Evolutionary conservation across 2,888 invertebrate species (phyloP).

Genomic region (Papilio demoleus): DNA sequence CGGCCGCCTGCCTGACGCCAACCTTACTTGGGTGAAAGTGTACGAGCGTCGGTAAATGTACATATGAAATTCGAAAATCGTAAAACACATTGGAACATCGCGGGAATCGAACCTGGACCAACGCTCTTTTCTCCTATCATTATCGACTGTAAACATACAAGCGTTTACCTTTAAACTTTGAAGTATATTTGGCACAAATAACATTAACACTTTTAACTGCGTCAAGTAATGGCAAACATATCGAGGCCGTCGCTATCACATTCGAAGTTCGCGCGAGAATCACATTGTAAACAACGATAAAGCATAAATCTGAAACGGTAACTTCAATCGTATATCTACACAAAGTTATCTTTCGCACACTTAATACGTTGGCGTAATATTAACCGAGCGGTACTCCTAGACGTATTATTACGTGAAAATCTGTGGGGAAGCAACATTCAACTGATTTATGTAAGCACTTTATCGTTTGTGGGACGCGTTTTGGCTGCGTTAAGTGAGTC

Average conservation of each 20-base stretch:
- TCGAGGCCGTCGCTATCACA: background rate
- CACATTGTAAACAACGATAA: constrained; percentile 19
- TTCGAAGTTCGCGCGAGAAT: background rate
- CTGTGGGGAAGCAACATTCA: constrained; percentile 43
- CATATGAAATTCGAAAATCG: too few species aligned
- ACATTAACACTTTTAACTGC: too few species aligned
- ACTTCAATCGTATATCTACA: constrained; percentile 22
- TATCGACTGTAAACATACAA: too few species aligned
- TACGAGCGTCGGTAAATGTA: too few species aligned
- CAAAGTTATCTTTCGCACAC: constrained; percentile 33
- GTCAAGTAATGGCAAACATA: background rate
- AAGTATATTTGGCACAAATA: too few species aligned
- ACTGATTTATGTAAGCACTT: constrained; percentile 42
- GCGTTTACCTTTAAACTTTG: too few species aligned
- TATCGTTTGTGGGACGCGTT: constrained; percentile 39
- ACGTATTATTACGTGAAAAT: constrained; percentile 56
- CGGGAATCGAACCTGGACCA: too few species aligned
- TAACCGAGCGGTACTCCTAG: constrained; percentile 39
- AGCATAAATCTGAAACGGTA: constrained; percentile 18
- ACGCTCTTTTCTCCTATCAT: too few species aligned
- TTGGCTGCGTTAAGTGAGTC: constrained; percentile 30
- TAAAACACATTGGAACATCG: too few species aligned
- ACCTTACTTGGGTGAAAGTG: too few species aligned
- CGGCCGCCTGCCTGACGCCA: too few species aligned
- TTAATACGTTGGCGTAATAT: constrained; percentile 38